A percentile compares a stretch with the other conserved stretches of the same genome.
Evolutionary conservation across 2,113 vertebrate species (phyloP).

Genomic region (Emydura subglobosa): DNA sequence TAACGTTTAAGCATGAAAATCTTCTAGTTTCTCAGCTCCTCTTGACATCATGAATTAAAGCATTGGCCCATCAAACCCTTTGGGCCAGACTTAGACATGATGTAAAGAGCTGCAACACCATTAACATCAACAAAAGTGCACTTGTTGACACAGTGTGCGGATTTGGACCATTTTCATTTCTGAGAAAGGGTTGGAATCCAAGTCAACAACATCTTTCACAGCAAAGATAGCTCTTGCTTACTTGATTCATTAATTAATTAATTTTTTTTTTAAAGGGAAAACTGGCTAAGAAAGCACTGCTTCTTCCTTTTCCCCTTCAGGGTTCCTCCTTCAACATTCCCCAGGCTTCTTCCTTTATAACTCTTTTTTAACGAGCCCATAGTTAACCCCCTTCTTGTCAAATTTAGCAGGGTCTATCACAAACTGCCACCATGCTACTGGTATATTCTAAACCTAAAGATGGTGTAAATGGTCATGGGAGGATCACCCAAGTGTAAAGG

Average conservation of each 20-base stretch:
- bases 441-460: rapidly evolving
- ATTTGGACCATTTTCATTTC: neutral
- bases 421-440: neutral
- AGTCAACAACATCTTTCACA: neutral
- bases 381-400: neutral
- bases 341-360: neutral
- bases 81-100: neutral
- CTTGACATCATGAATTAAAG: neutral
- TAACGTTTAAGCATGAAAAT: neutral
- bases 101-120: neutral
- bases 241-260: conserved; percentile 43
- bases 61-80: neutral
- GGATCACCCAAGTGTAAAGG: neutral
- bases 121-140: rapidly evolving
- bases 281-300: conserved; percentile 79
- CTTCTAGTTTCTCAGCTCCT: conserved; percentile 55
- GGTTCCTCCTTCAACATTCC: neutral
- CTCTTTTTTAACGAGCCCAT: rapidly evolving
- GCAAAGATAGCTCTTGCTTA: neutral
- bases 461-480: rapidly evolving
- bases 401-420: rapidly evolving
- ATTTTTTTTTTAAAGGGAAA: conserved; percentile 84
- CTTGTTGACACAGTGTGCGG: neutral
- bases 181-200: rapidly evolving
- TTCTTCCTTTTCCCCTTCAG: conserved; percentile 30